These are phyloP conservation scores for Notocelia uddmanniana DNA, from an alignment of 2,888 invertebrate genomes.

Conservation along the genomic window DNA sequence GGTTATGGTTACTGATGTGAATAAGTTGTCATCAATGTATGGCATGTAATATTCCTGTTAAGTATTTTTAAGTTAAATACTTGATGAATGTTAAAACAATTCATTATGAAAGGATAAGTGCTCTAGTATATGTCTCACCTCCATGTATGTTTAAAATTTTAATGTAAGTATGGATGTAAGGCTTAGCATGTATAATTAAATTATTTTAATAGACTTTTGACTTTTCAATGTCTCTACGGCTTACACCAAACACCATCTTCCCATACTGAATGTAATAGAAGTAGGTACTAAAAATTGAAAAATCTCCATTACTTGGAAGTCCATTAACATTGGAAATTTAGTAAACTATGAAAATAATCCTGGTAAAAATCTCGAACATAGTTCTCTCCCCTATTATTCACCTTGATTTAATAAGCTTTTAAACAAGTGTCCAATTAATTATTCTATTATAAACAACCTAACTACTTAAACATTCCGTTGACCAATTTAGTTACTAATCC, in stretches of 20 bases:
- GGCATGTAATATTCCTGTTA: not conserved
- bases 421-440: too few species aligned
- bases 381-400: not conserved
- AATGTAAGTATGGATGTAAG: not conserved
- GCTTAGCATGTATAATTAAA: slow-evolving; percentile 17
- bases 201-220: slow-evolving; percentile 3
- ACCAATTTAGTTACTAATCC: not conserved
- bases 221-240: not conserved
- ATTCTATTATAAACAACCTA: slow-evolving; percentile 1
- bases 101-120: not conserved
- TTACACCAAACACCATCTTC: not conserved
- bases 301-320: not conserved
- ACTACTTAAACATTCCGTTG: not conserved
- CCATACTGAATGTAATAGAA: not conserved
- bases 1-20: slow-evolving; percentile 8
- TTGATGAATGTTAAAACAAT: not conserved
- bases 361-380: not conserved
- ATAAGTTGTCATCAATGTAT: slow-evolving; percentile 5
- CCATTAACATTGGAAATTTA: not conserved
- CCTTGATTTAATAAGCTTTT: too few species aligned
- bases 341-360: not conserved
- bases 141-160: not conserved
- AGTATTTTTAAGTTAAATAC: not conserved
- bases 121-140: not conserved
- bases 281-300: not conserved